Evolutionary conservation across 2,888 invertebrate genomes (phyloP).

Genomic region (Doris montereyensis): DNA sequence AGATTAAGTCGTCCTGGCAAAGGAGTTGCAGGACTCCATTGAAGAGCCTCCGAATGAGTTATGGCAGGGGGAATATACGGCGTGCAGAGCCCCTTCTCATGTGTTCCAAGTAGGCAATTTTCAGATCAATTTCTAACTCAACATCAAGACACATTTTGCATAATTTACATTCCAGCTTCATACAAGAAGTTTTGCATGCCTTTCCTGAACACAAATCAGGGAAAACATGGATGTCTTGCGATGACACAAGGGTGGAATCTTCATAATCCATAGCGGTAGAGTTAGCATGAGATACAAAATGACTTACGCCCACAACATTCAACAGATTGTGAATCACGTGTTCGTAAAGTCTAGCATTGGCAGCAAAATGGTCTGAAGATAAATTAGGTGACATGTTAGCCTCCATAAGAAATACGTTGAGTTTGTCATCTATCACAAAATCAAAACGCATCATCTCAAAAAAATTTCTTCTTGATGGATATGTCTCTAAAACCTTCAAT

Average conservation of each 20-base stretch:
- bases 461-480: constrained; percentile 76
- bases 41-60: constrained; percentile 46
- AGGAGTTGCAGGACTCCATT: constrained; percentile 48
- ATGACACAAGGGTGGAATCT: constrained; percentile 81
- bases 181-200: constrained; percentile 77
- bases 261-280: constrained; percentile 66
- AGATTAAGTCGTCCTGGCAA: constrained; percentile 75
- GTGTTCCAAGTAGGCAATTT: constrained; percentile 85
- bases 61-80: constrained; percentile 83
- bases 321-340: constrained; percentile 91
- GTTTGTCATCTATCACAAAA: constrained; percentile 88
- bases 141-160: constrained; percentile 84
- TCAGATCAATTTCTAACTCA: constrained; percentile 77
- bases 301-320: constrained; percentile 82
- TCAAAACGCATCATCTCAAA: constrained; percentile 97
- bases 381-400: constrained; percentile 99
- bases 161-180: constrained; percentile 78
- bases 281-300: constrained; percentile 46
- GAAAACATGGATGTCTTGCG: constrained; percentile 86
- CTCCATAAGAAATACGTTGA: constrained; percentile 92
- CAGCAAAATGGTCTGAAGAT: constrained; percentile 92
- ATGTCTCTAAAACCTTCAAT: constrained; percentile 74
- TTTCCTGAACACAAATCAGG: constrained; percentile 79
- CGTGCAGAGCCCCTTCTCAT: constrained; percentile 85
- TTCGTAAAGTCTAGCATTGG: constrained; percentile 88